phyloP scores from a whole-genome alignment of 2,888 invertebrate genomes.

The Aphrophora alni region DNA sequence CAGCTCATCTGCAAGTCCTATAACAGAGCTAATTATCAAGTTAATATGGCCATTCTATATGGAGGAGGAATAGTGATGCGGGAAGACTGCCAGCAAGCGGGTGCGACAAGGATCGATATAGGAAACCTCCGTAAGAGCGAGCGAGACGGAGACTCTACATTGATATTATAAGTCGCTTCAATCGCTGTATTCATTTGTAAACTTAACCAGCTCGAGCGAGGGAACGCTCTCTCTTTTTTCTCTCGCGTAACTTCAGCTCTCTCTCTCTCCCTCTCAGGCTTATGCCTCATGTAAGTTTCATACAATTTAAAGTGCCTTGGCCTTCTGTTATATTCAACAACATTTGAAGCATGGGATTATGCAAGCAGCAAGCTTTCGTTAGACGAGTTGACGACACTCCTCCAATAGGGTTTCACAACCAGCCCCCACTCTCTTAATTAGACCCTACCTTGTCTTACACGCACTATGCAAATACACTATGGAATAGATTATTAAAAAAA shows the following conservation, averaged over 20 bases:
- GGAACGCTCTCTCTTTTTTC: constrained; percentile 48
- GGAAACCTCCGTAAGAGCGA: constrained; percentile 44
- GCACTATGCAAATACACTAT: neutral
- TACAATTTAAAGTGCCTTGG: constrained; percentile 62
- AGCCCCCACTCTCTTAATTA: constrained; percentile 46
- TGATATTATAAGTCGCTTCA: constrained; percentile 75
- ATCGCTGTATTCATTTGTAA: constrained; percentile 76
- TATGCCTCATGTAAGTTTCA: constrained; percentile 66
- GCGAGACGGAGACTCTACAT: constrained; percentile 61
- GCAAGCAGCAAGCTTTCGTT: too few species aligned
- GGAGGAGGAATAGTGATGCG: constrained; percentile 62
- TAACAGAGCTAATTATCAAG: constrained; percentile 91
- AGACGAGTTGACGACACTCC: constrained; percentile 45
- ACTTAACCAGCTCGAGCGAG: constrained; percentile 61
- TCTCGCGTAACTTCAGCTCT: constrained; percentile 49
- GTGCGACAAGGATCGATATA: constrained; percentile 54
- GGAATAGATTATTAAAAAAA: neutral
- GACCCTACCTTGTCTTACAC: constrained; percentile 15
- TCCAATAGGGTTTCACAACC: constrained; percentile 45
- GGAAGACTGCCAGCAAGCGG: constrained; percentile 56
- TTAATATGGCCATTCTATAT: constrained; percentile 84
- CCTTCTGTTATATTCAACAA: constrained; percentile 52
- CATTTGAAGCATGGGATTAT: constrained; percentile 50
- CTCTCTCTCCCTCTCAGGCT: constrained; percentile 51
- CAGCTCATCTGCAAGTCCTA: constrained; percentile 84